Conservation (phyloP, 2,888 invertebrate genomes). For the Epinotia bilunana region DNA sequence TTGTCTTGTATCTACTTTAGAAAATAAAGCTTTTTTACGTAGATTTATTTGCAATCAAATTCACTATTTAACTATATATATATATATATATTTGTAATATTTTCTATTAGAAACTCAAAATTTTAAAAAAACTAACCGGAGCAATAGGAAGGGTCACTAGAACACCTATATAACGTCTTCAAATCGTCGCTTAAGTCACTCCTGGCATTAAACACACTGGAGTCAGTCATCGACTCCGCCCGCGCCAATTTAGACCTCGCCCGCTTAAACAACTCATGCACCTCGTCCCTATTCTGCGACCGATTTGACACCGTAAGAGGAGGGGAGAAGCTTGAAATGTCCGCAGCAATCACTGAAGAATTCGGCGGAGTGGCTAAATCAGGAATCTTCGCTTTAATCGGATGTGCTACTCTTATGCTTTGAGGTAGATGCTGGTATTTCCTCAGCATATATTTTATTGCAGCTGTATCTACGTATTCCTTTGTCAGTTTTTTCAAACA, state of each 20-base stretch:
- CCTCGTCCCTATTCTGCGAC: conserved; percentile 62
- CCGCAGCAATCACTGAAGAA: background rate
- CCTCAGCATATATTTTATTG: conserved; percentile 55
- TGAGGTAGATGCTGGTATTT: conserved; percentile 9
- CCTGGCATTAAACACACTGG: conserved; percentile 45
- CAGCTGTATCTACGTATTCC: conserved; percentile 57
- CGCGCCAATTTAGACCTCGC: conserved; percentile 51
- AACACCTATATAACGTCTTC: conserved; percentile 69
- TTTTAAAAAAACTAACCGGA: conserved; percentile 61
- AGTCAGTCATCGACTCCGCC: conserved; percentile 57
- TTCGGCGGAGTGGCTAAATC: background rate
- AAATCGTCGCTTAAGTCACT: conserved; percentile 62
- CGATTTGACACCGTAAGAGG: conserved; percentile 58
- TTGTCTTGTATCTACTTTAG: too few relatives aligned
- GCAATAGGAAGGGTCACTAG: conserved; percentile 63
- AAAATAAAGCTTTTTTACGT: too few relatives aligned
- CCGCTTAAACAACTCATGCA: conserved; percentile 60
- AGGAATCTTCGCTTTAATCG: conserved; percentile 14
- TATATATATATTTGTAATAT: background rate
- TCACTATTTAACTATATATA: background rate
- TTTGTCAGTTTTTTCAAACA: conserved; percentile 53
- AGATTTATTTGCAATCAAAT: too few relatives aligned
- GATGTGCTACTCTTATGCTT: conserved; percentile 10
- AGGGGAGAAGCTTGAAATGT: conserved; percentile 48
- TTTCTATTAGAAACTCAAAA: background rate